Evolutionary conservation across 2,888 invertebrate genomes (phyloP), one percentile per base, ranked within the genome.

Genomic region (Brachyopa scutellaris): DNA sequence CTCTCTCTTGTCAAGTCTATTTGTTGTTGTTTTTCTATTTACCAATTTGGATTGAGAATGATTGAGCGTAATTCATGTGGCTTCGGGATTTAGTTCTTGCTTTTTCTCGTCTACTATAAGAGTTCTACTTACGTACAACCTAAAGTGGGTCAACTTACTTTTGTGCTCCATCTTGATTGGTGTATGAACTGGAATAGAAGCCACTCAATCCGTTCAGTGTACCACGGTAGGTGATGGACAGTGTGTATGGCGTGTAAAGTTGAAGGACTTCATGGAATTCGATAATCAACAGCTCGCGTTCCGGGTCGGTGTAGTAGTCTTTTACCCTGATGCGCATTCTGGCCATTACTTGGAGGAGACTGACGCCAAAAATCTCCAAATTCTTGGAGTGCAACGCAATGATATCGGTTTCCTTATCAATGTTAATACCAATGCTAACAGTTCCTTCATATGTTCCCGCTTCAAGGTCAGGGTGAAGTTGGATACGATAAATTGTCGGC

Each of bases 131-230:
- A 9, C 33, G 2, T 21, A 36, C 0, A 64, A 26, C 38, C 15
- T 17, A 29, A 79, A 53, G 29, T 80, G 38, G 80, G 80, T 59
- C 80, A 76, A 89, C 91, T 91, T 86, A 92, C 94, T 92, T 92
- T 64, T 85, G 87, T 1, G 86, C 84, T 17, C 89, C 89, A 0
- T 85, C 61, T 2, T 69, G 86, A 85, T 91, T 87, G 62, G 88
- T 90, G 84, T 95, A 94, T 8, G 91, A 91, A 82, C 95, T 95
- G 53, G 92, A 92, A 89, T 96, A 96, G 83, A 95, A 92, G 13
- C 96, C 96, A 72, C 94, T 92, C 86, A 95, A 93, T 73, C 93
- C 93, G 76, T 92, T 93, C 86, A 96, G 90, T 70, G 92, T 92
- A 1, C 95, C 95, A 76, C 90, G 89, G 86, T 94, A 96, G 62